Percentiles rank a stretch among this genome's conserved stretches.
phyloP scores from a whole-genome alignment of 2,113 vertebrate genomes.

The Albula glossodonta region DNA sequence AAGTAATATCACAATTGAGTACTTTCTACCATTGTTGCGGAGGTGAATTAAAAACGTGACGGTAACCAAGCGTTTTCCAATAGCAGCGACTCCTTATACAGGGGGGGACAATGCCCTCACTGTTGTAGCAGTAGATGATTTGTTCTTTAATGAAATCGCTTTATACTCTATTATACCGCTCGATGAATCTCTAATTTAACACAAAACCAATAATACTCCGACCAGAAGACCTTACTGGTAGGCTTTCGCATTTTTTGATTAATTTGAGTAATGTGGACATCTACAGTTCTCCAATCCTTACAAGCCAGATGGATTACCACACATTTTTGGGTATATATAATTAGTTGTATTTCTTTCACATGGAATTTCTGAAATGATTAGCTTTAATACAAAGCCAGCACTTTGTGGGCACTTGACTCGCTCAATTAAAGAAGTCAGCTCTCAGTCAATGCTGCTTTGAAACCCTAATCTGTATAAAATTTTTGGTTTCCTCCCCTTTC shows the following conservation, averaged over 20 bases:
- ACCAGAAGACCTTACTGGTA: not conserved
- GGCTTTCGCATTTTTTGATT: not conserved
- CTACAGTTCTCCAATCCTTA: not conserved
- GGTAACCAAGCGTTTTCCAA: not conserved
- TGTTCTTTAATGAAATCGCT: not conserved
- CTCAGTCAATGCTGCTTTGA: constrained; percentile 59
- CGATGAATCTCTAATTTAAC: not conserved
- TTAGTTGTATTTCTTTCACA: constrained; percentile 66
- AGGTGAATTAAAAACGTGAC: not conserved
- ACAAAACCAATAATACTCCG: not conserved
- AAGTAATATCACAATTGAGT: not conserved
- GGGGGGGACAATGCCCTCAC: not conserved
- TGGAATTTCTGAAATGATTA: constrained; percentile 66
- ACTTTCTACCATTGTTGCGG: not conserved
- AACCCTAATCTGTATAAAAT: constrained; percentile 70
- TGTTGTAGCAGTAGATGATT: not conserved
- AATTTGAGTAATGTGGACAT: not conserved
- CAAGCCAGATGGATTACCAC: constrained; percentile 46
- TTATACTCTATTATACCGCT: not conserved
- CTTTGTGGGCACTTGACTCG: constrained; percentile 64
- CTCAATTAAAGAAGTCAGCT: constrained; percentile 54
- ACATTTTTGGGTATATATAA: constrained; percentile 64
- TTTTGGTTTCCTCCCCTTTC: constrained; percentile 56
- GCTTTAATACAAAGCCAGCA: constrained; percentile 55
- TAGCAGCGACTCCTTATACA: constrained; percentile 25